These are phyloP conservation scores for Grantiella picta DNA, from an alignment of 2,113 vertebrate genomes.

Conservation along the genomic window DNA sequence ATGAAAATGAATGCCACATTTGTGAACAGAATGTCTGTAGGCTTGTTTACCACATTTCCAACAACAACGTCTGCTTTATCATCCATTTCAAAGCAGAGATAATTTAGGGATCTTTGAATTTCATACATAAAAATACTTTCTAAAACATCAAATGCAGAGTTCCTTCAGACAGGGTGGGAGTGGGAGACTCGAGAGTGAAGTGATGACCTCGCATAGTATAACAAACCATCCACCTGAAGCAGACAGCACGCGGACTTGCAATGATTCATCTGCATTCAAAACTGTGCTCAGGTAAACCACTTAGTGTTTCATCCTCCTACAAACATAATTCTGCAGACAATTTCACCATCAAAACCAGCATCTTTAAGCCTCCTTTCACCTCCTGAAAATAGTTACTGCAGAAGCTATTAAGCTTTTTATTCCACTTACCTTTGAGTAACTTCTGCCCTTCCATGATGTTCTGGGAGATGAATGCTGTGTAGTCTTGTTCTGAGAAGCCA, in stretches of 20 bases:
- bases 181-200: slow-evolving; percentile 23
- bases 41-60: slow-evolving; percentile 69
- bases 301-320: neutral
- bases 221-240: slow-evolving; percentile 28
- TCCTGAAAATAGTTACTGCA: neutral
- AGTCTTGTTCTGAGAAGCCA: slow-evolving; percentile 76
- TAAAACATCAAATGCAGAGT: slow-evolving; percentile 15
- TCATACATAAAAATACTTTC: slow-evolving; percentile 57
- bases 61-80: slow-evolving; percentile 73
- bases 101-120: slow-evolving; percentile 61
- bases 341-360: slow-evolving; percentile 10
- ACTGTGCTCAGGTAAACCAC: neutral
- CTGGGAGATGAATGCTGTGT: slow-evolving; percentile 71
- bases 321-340: neutral
- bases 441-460: slow-evolving; percentile 76
- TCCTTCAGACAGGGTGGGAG: slow-evolving; percentile 56
- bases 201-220: neutral
- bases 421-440: slow-evolving; percentile 79
- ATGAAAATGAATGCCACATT: slow-evolving; percentile 64
- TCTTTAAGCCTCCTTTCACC: neutral
- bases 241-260: neutral
- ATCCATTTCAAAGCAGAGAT: slow-evolving; percentile 63
- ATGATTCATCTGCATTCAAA: slow-evolving; percentile 32
- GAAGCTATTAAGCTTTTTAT: slow-evolving; percentile 36
- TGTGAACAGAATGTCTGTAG: slow-evolving; percentile 73